These are phyloP conservation scores for Motacilla alba DNA, from an alignment of 2,113 vertebrate species.

Conservation along the genomic window DNA sequence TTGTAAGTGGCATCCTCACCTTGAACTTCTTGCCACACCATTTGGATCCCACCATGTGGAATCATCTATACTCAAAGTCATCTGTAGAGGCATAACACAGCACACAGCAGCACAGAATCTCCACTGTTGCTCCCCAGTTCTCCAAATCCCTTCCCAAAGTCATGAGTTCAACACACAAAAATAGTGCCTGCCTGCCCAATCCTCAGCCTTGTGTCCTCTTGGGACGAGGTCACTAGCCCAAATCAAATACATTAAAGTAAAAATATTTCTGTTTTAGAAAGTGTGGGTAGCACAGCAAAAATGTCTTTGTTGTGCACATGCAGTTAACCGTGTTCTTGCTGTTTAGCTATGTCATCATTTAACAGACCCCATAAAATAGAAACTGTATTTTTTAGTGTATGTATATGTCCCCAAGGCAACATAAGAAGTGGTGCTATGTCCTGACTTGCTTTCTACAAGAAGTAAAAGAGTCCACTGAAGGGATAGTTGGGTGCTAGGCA, in stretches of 20 bases:
- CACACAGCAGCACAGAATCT: neutral
- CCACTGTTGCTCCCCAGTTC: neutral
- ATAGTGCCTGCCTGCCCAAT: neutral
- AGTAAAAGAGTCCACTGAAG: neutral
- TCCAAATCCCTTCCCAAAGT: neutral
- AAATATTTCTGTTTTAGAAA: neutral
- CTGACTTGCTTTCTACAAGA: neutral
- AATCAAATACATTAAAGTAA: neutral
- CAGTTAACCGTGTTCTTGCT: neutral
- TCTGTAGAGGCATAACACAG: neutral
- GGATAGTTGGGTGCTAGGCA: neutral
- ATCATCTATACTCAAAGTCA: neutral
- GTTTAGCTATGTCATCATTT: neutral
- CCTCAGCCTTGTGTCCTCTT: neutral
- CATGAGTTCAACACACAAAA: neutral
- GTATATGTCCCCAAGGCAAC: neutral
- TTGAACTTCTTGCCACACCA: neutral
- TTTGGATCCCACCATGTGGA: neutral
- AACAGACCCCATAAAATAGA: neutral
- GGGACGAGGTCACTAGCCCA: neutral
- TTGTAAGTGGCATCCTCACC: neutral
- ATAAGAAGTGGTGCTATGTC: neutral
- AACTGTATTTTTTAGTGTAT: neutral
- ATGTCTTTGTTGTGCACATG: fast-evolving
- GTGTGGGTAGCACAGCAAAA: neutral